Base-by-base conservation (phyloP, 2,113 vertebrate genomes). In the Neolamprologus ventralis region DNA sequence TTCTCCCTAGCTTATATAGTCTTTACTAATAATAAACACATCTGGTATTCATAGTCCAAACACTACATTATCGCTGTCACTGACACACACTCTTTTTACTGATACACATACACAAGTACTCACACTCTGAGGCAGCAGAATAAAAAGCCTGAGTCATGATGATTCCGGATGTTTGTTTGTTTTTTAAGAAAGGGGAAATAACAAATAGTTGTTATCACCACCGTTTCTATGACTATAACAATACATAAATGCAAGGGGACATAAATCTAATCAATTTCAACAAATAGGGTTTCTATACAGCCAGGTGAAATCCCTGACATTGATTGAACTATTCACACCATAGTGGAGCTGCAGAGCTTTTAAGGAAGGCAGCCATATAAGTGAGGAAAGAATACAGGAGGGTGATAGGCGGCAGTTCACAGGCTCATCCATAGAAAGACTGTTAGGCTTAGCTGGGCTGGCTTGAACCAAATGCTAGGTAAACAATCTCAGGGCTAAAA, bases 111-210 rank as follows among this genome's bases (percentile, higher is more conserved):
- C 88, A 55, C 73, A 53, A 68, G 57, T 45, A 80, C 82, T 47
- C 57, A 81, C 47, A 85, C 82, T 82, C 85, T 33, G 21, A 12
- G 37, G 28, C 82, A 88, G 80, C 79, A 63, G 87, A 23, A 80
- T 84, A 86, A 92, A 94, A 89, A n/a, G n/a, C 87, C 93, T 91
- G 90, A 94, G 93, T 95, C 94, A 94, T 93, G 91, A 90, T 93
- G 94, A 93, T 58, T 93, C 92, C 80, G 81, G 40, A 40, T 81
- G 49, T 10, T 53, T 78, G 40, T 78, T 51, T 14, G 0, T 28
- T 16, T 58, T 58, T 47, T 13, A 42, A 42, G 40, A 47, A 47
- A 47, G 45, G 1, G 45, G 45, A 47, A 47, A 47, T 47, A 17
- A 47, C 45, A 47, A 47, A 85, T 12, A 13, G 35, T n/a, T 80